A percentile compares a stretch with the other conserved stretches of the same genome.
These are phyloP conservation scores for Scleropages formosus DNA, from an alignment of 2,797 vertebrate genomes.

Conservation along the genomic window DNA sequence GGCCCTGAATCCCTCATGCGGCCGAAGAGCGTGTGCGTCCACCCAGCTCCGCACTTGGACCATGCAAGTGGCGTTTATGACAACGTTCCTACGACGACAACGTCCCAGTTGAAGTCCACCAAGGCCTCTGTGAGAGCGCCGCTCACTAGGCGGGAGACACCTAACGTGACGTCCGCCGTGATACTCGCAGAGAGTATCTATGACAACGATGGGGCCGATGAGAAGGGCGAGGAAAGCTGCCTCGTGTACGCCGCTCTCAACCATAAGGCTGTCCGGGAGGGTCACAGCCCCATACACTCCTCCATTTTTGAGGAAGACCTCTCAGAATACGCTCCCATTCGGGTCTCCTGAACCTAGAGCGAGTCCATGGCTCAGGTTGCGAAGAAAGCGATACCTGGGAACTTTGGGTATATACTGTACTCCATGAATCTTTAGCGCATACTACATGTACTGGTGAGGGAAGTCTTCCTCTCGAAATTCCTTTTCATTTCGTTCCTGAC, in stretches of 20 bases:
- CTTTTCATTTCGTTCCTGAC: no score
- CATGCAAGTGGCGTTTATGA: not conserved
- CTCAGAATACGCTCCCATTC: slow-evolving; percentile 12
- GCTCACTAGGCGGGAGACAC: not conserved
- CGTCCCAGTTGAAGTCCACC: not conserved
- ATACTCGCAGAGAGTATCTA: not conserved
- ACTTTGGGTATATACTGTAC: no score
- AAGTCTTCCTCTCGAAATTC: no score
- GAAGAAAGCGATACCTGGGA: no score
- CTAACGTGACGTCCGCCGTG: no score
- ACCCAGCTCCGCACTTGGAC: not conserved
- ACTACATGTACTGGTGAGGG: no score
- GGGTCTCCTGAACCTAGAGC: not conserved
- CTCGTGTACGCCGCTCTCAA: slow-evolving; percentile 22
- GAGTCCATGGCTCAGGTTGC: not conserved
- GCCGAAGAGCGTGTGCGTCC: not conserved
- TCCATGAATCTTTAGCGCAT: no score
- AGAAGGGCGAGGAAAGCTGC: not conserved
- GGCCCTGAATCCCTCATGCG: not conserved
- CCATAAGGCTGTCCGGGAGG: not conserved
- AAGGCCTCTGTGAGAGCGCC: not conserved
- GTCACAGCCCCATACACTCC: not conserved
- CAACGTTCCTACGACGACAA: not conserved
- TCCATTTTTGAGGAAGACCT: not conserved
- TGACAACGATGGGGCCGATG: not conserved